Conservation (phyloP, 2,113 vertebrate genomes). For the Vicugna pacos region DNA sequence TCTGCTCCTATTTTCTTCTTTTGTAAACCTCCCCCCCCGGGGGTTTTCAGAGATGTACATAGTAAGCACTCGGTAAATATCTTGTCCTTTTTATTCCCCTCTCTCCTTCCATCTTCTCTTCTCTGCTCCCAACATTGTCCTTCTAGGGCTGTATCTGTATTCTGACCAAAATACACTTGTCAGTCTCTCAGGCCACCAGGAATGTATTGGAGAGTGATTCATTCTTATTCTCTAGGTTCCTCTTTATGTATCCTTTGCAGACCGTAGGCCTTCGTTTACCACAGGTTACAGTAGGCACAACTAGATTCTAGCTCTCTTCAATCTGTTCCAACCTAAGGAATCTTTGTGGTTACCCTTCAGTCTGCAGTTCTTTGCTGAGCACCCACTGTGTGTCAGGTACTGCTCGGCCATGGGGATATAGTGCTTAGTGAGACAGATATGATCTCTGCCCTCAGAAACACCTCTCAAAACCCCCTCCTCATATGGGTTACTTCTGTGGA, state of each 20-base stretch:
- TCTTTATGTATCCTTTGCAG: background rate
- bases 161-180: background rate
- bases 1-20: slow-evolving; percentile 12
- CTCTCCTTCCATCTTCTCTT: background rate
- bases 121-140: background rate
- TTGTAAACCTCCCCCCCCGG: background rate
- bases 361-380: slow-evolving; percentile 20
- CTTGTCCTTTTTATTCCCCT: background rate
- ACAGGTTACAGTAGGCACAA: background rate
- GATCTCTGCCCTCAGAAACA: background rate
- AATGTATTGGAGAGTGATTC: background rate
- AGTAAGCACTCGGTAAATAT: background rate
- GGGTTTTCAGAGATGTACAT: background rate
- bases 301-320: slow-evolving; percentile 20
- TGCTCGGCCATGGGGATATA: background rate
- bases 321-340: background rate
- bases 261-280: background rate
- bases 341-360: slow-evolving; percentile 34
- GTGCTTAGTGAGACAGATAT: slow-evolving; percentile 35
- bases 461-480: background rate
- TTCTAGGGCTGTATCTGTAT: background rate
- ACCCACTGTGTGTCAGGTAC: background rate
- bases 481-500: background rate
- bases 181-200: background rate
- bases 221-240: slow-evolving; percentile 25